Evolutionary conservation across 37 sponge, comb jelly and placozoan genomes (phyloP), one percentile per base, ranked within the genome.

Genomic region (Aplysina aerophoba): DNA sequence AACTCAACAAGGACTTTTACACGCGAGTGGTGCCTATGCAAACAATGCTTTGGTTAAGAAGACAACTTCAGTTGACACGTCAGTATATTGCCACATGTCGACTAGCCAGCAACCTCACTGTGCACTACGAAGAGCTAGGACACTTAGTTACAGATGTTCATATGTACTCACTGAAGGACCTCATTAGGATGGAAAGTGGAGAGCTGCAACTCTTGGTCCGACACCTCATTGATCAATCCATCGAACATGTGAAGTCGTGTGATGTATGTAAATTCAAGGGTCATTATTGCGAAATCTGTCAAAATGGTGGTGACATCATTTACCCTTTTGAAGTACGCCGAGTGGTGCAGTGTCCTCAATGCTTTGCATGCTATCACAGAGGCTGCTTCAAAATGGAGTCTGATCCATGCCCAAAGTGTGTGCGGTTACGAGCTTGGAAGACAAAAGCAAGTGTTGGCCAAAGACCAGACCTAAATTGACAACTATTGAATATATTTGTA

Each of bases 211-310:
- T 21, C 20, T 56, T 22, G 20, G 40, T 55, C 5, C 69, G 59
- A 0, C 38, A 6, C 22, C 34, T 80, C 4, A 57, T 68, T 6
- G 73, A 72, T 61, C 39, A 69, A 3, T 71, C 57, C 35, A 34
- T 71, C 36, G 16, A 30, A n/a, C 81, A 67, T 61, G 62, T 84
- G 12, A 44, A 41, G 11, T 16, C 64, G 33, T 81, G 81, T 25
- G 77, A 89, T 75, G 24, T 93, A 6, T 98, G 99, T 75, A 66
- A 84, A 59, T 95, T 89, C 17, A 93, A 92, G 59, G 99, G 99
- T 17, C 96, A 96, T 85, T 91, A 96, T 33, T 98, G 99, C 44
- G 99, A 98, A 84, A 85, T 94, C 83, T 98, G 99, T 85, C 71
- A 87, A 30, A 73, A 92, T 28, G 62, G 59, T 28, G 86, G 87